Percentiles rank a stretch among this genome's conserved stretches.
Evolutionary conservation across 2,113 vertebrate genomes (phyloP).

Genomic region (Stegastes partitus): DNA sequence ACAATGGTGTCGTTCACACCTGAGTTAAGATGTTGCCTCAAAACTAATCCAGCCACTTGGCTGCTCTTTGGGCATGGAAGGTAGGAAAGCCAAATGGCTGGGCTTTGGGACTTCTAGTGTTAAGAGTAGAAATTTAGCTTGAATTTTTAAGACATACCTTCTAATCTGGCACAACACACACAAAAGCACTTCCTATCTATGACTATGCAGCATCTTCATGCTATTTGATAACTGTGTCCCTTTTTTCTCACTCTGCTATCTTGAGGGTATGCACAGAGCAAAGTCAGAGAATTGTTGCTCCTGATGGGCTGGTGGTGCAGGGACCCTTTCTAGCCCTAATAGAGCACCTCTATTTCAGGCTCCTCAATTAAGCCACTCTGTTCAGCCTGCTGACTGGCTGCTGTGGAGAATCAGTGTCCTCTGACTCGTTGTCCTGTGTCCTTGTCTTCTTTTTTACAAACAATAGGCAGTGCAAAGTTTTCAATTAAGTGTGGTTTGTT

Average conservation of each 20-base stretch:
- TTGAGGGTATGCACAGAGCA: conserved; percentile 60
- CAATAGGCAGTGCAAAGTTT: conserved; percentile 8
- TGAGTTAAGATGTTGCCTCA: too few relatives aligned
- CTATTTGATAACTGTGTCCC: conserved; percentile 43
- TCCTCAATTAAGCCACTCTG: conserved; percentile 74
- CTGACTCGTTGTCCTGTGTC: conserved; percentile 25
- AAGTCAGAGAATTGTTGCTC: conserved; percentile 53
- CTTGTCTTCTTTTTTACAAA: conserved; percentile 37
- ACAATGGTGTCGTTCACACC: too few relatives aligned
- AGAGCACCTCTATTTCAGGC: conserved; percentile 78
- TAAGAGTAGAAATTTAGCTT: conserved; percentile 6
- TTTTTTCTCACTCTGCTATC: conserved; percentile 47
- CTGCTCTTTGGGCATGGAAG: too few relatives aligned
- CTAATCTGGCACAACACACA: conserved; percentile 13
- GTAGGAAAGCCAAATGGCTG: too few relatives aligned
- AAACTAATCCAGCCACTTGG: too few relatives aligned
- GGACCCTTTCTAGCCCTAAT: conserved; percentile 65
- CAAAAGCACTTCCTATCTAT: conserved; percentile 23
- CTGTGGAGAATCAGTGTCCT: conserved; percentile 61
- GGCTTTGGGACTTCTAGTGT: too few relatives aligned
- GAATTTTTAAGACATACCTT: not conserved
- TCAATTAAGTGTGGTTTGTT: conserved; percentile 9
- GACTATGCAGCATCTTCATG: conserved; percentile 53
- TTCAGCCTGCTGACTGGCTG: conserved; percentile 62
- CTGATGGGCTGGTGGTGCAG: conserved; percentile 57